Conservation (phyloP, 2,888 invertebrate species). For the Lasioglossum figueresi region DNA sequence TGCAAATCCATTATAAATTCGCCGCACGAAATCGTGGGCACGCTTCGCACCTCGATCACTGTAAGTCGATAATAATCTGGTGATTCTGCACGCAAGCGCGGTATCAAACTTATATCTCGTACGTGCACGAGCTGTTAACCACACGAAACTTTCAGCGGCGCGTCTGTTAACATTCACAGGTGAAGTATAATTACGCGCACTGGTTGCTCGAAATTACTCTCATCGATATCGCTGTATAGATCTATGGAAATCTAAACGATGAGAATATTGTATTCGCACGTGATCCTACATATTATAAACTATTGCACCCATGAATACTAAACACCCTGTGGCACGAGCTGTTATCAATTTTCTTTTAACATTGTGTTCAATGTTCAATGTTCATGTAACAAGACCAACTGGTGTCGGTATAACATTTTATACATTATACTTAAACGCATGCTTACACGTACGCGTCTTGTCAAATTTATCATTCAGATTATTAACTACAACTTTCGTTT, state of each 20-base stretch:
- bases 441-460: neutral
- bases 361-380: neutral
- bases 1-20: conserved; percentile 51
- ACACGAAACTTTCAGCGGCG: conserved; percentile 24
- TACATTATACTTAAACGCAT: neutral
- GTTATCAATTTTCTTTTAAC: neutral
- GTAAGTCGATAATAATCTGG: conserved; percentile 57
- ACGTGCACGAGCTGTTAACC: conserved; percentile 45
- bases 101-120: conserved; percentile 56
- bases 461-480: neutral
- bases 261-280: neutral
- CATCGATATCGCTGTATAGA: conserved; percentile 20
- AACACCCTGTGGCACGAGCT: no score
- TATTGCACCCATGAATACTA: neutral
- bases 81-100: conserved; percentile 54
- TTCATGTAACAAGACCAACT: neutral
- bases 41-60: conserved; percentile 50
- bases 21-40: conserved; percentile 50
- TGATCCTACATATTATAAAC: neutral
- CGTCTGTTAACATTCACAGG: conserved; percentile 11
- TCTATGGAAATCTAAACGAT: conserved; percentile 39
- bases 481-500: neutral
- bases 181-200: conserved; percentile 33
- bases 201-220: conserved; percentile 26
- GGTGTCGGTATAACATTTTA: neutral